A percentile compares a stretch with the other conserved stretches of the same genome.
These are phyloP conservation scores for Drosophila sucinea DNA, from an alignment of 1,140 invertebrate species.

Conservation along the genomic window DNA sequence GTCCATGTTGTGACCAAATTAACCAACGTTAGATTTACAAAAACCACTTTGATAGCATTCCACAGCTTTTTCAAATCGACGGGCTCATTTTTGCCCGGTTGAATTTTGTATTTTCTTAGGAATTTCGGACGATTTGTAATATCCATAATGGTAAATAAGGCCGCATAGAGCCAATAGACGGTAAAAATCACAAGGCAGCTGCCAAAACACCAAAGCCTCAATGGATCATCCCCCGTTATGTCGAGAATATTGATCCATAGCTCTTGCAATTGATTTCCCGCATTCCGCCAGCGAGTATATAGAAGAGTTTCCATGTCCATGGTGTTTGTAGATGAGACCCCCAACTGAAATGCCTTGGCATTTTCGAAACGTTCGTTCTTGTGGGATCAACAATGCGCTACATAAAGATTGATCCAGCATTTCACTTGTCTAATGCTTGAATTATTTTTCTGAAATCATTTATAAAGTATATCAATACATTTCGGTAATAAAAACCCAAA, in stretches of 20 bases:
- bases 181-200: constrained; percentile 84
- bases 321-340: constrained; percentile 4
- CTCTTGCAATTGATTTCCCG: constrained; percentile 50
- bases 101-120: constrained; percentile 90
- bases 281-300: constrained; percentile 41
- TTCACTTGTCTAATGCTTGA: background rate
- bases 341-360: background rate
- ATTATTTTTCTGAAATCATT: background rate
- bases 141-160: constrained; percentile 89
- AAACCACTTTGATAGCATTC: constrained; percentile 87
- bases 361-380: background rate
- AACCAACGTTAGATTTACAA: constrained; percentile 91
- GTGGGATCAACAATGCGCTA: constrained; percentile 21
- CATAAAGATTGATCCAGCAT: constrained; percentile 1
- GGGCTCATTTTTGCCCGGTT: constrained; percentile 90
- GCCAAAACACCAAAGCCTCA: constrained; percentile 87
- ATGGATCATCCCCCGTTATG: constrained; percentile 84
- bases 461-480: too few species aligned
- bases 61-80: constrained; percentile 84
- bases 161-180: constrained; percentile 90
- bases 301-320: constrained; percentile 29
- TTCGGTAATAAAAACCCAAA: background rate
- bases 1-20: constrained; percentile 86
- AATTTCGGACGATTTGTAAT: constrained; percentile 88
- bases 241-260: constrained; percentile 53